Evolutionary conservation across 2,797 vertebrate genomes (phyloP).

Genomic region (Aphelocoma californica): DNA sequence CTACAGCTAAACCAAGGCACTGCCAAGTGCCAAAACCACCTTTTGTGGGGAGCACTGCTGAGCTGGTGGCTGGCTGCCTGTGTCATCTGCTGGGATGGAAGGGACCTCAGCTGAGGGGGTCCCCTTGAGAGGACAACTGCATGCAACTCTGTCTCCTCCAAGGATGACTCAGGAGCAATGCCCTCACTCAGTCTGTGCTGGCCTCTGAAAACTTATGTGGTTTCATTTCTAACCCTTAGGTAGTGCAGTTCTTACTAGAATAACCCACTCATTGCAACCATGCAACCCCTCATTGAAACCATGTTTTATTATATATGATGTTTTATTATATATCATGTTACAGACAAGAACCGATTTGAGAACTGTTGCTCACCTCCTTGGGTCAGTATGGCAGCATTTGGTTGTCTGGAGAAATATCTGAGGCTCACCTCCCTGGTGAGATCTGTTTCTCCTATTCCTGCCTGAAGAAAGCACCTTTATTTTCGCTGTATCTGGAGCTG

Average conservation of each 20-base stretch:
- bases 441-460: not conserved
- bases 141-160: not conserved
- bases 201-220: not conserved
- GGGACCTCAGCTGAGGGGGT: not conserved
- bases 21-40: not conserved
- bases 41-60: not conserved
- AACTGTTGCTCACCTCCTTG: not conserved
- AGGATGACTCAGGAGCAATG: not conserved
- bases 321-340: not conserved
- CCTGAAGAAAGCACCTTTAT: not conserved
- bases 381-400: not conserved
- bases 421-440: not conserved
- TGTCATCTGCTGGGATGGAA: not conserved
- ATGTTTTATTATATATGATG: not conserved
- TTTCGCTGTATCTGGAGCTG: not conserved
- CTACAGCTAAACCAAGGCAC: not conserved
- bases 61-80: not conserved
- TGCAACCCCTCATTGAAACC: not conserved
- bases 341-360: not conserved
- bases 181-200: not conserved
- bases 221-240: not conserved
- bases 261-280: not conserved
- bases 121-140: not conserved
- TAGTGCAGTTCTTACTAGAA: not conserved
- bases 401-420: not conserved